A percentile compares a stretch with the other conserved stretches of the same genome.
phyloP scores from a whole-genome alignment of 1,140 invertebrate genomes.

The Planococcus citri region DNA sequence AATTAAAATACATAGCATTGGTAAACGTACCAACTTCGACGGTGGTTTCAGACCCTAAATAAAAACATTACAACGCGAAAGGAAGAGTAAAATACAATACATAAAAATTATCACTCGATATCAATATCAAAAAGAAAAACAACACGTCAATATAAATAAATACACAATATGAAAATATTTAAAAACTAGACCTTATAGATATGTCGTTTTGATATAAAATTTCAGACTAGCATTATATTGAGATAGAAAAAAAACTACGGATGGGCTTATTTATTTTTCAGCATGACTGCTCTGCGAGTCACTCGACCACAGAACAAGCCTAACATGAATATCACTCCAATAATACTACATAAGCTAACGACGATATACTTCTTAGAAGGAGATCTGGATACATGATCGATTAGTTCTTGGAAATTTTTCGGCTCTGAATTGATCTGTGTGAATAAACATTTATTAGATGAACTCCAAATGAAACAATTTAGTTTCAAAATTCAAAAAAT shows the following conservation, averaged over 20 bases:
- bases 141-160: not conserved
- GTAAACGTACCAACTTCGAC: too few relatives aligned
- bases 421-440: slow-evolving; percentile 39
- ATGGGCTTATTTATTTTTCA: slow-evolving; percentile 22
- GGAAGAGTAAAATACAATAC: too few relatives aligned
- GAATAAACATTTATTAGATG: slow-evolving; percentile 15
- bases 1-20: too few relatives aligned
- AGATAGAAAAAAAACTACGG: not conserved
- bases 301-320: slow-evolving; percentile 71
- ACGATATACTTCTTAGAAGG: slow-evolving; percentile 67
- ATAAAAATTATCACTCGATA: too few relatives aligned
- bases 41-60: too few relatives aligned
- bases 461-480: slow-evolving; percentile 18
- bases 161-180: not conserved
- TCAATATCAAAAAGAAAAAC: too few relatives aligned
- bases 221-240: not conserved
- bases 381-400: slow-evolving; percentile 51
- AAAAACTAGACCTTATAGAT: not conserved
- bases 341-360: slow-evolving; percentile 49
- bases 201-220: slow-evolving; percentile 1
- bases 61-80: too few relatives aligned
- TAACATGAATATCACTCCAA: slow-evolving; percentile 65
- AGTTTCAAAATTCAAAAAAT: slow-evolving; percentile 24
- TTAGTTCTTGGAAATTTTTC: slow-evolving; percentile 56
- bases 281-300: slow-evolving; percentile 41